A percentile compares a stretch with the other conserved stretches of the same genome.
phyloP scores from a whole-genome alignment of 2,113 vertebrate species.

The Platichthys stellatus region DNA sequence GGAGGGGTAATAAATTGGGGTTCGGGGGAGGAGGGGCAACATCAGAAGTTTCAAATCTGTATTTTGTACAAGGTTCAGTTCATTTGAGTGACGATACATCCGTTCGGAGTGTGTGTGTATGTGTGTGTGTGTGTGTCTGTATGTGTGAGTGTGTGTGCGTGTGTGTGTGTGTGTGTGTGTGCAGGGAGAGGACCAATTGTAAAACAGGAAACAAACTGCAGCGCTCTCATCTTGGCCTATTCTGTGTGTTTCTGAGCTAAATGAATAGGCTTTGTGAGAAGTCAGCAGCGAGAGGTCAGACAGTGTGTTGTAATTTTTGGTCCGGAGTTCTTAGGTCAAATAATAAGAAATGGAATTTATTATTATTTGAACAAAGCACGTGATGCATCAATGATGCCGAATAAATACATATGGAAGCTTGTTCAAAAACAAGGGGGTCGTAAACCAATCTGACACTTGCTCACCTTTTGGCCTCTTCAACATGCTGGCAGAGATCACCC shows the following conservation, averaged over 20 bases:
- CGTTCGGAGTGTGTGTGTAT: background rate
- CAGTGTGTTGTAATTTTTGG: conserved; percentile 76
- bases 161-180: background rate
- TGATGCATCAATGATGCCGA: too few species aligned
- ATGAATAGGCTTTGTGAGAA: conserved; percentile 75
- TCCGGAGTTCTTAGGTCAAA: conserved; percentile 46
- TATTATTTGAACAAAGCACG: too few species aligned
- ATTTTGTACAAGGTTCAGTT: conserved; percentile 49
- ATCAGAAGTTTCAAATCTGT: conserved; percentile 36
- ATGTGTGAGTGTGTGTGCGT: background rate
- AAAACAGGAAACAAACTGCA: conserved; percentile 40
- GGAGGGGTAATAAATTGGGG: conserved; percentile 46
- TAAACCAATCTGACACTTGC: background rate
- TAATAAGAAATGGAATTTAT: too few species aligned
- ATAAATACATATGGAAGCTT: too few species aligned
- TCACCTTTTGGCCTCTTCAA: background rate
- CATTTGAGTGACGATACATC: conserved; percentile 30
- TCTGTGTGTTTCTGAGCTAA: conserved; percentile 57
- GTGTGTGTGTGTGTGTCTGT: too few species aligned
- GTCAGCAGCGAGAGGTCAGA: conserved; percentile 57
- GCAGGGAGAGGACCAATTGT: background rate
- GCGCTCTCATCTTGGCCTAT: conserved; percentile 13
- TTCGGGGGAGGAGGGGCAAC: conserved; percentile 11
- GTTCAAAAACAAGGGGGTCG: background rate
- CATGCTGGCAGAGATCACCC: background rate